phyloP scores from a whole-genome alignment of 2,888 invertebrate genomes.

The Melanophora roralis region DNA sequence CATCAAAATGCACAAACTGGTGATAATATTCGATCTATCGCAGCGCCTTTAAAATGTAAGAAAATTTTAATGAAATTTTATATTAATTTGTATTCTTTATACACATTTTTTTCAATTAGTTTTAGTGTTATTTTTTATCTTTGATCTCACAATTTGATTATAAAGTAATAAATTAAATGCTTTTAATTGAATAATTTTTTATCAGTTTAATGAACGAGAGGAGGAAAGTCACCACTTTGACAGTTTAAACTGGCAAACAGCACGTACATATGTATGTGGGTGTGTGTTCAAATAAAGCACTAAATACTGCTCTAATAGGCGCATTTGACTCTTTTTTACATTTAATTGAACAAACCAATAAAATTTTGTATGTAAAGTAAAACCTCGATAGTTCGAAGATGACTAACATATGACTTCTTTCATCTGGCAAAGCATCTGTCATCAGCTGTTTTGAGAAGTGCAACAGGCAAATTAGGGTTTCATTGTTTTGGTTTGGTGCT shows the following conservation, averaged over 20 bases:
- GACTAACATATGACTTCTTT: too few species aligned
- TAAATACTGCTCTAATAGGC: background rate
- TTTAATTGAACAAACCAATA: background rate
- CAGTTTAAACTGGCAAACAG: background rate
- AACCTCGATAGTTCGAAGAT: too few species aligned
- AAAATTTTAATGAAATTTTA: conserved; percentile 62
- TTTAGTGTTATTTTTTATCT: conserved; percentile 54
- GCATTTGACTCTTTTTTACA: background rate
- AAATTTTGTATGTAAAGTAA: background rate
- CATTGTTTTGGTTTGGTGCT: too few species aligned
- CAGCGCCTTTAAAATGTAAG: conserved; percentile 9
- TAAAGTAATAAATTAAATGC: conserved; percentile 70
- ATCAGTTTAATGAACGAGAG: conserved; percentile 30
- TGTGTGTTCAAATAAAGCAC: background rate
- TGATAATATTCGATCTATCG: background rate
- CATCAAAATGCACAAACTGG: too few species aligned
- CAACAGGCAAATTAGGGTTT: too few species aligned
- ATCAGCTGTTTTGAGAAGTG: too few species aligned
- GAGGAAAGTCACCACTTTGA: background rate
- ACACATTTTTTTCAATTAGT: conserved; percentile 45
- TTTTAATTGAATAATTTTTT: conserved; percentile 68
- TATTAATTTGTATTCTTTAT: conserved; percentile 71
- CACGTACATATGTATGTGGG: background rate
- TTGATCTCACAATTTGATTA: conserved; percentile 75
- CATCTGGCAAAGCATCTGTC: too few species aligned